phyloP scores from a whole-genome alignment of 2,113 vertebrate species.

The Bos indicus region DNA sequence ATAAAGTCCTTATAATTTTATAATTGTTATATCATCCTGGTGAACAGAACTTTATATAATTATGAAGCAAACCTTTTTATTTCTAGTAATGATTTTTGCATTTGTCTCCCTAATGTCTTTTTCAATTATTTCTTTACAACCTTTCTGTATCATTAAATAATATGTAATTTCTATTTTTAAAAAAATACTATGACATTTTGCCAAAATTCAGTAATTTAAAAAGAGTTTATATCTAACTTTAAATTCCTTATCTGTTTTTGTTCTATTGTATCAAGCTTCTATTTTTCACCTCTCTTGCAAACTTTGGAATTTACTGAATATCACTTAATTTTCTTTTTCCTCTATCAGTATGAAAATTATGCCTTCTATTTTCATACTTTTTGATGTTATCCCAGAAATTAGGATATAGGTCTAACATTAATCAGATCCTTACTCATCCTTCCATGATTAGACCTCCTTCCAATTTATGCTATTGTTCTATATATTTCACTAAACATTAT shows the following conservation, averaged over 20 bases:
- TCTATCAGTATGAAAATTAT: not conserved
- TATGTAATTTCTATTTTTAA: not conserved
- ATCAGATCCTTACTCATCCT: not conserved
- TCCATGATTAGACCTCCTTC: not conserved
- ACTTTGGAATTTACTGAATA: not conserved
- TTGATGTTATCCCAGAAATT: not conserved
- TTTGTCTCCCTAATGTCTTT: not conserved
- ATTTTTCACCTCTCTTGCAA: not conserved
- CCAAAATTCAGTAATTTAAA: not conserved
- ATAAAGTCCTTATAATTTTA: not conserved
- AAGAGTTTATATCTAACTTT: not conserved
- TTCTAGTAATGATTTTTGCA: not conserved
- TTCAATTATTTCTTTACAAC: not conserved
- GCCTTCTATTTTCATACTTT: not conserved
- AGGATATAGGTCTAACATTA: not conserved
- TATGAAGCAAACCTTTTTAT: not conserved
- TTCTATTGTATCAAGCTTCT: not conserved
- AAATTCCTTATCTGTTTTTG: not conserved
- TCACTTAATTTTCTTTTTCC: not conserved
- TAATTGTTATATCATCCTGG: not conserved
- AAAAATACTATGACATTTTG: not conserved
- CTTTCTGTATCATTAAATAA: not conserved
- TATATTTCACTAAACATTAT: not conserved
- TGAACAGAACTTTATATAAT: not conserved
- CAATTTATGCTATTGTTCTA: not conserved